These are phyloP conservation scores for Drosophila nigricruria DNA, from an alignment of 2,888 invertebrate species.

Conservation along the genomic window DNA sequence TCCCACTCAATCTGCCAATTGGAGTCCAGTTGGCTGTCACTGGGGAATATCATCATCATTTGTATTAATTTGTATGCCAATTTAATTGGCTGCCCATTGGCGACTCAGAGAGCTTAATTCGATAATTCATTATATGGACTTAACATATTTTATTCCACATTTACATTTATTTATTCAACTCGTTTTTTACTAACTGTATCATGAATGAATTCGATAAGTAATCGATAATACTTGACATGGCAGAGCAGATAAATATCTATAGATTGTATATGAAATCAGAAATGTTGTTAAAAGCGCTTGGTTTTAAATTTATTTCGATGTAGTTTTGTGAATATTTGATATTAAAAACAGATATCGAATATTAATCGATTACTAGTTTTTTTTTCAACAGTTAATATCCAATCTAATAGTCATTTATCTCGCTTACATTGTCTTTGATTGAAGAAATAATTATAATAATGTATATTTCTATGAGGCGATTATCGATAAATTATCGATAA, in stretches of 20 bases:
- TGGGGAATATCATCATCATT: slow-evolving; percentile 65
- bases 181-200: slow-evolving; percentile 35
- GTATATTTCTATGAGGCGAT: too few species aligned
- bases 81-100: slow-evolving; percentile 74
- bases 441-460: too few species aligned
- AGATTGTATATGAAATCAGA: background rate
- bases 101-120: slow-evolving; percentile 67
- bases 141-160: slow-evolving; percentile 33
- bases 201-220: background rate
- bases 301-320: too few species aligned
- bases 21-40: slow-evolving; percentile 24
- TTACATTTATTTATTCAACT: slow-evolving; percentile 25
- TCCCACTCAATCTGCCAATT: background rate
- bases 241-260: background rate
- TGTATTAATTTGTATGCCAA: slow-evolving; percentile 78
- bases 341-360: background rate
- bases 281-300: too few species aligned
- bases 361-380: background rate
- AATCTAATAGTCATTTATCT: too few species aligned
- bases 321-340: background rate
- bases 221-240: slow-evolving; percentile 1
- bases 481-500: background rate
- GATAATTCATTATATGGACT: slow-evolving; percentile 66
- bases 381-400: too few species aligned
- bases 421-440: too few species aligned